A percentile compares a stretch with the other conserved stretches of the same genome.
phyloP scores from a whole-genome alignment of 2,797 vertebrate species.

The Myotis myotis region DNA sequence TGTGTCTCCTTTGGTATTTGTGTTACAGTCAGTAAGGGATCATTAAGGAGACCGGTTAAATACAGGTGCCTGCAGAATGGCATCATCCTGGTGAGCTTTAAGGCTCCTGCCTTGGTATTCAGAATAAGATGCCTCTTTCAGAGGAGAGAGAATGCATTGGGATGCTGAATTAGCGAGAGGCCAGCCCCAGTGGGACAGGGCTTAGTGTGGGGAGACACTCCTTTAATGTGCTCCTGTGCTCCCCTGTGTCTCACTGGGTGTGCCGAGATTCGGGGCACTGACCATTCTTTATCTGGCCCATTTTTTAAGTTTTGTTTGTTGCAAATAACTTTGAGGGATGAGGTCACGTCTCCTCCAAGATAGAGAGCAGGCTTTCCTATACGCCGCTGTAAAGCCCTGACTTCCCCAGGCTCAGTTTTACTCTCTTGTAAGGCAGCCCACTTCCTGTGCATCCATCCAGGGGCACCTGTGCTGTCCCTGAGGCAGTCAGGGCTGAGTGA shows the following conservation, averaged over 20 bases:
- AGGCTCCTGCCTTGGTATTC: not conserved
- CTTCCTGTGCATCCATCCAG: not conserved
- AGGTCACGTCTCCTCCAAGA: not conserved
- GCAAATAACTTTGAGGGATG: slow-evolving; percentile 25
- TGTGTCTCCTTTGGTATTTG: not conserved
- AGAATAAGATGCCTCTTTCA: not conserved
- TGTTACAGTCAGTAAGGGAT: not conserved
- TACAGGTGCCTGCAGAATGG: slow-evolving; percentile 60
- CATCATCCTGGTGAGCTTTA: slow-evolving; percentile 63
- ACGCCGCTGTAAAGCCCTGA: not conserved
- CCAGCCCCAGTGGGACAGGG: not conserved
- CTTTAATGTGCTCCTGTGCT: not conserved
- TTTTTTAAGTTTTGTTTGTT: slow-evolving; percentile 31
- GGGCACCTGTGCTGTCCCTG: not conserved
- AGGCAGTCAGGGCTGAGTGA: not conserved
- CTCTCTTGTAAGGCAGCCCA: not conserved
- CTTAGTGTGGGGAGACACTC: not conserved
- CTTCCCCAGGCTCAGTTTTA: not conserved
- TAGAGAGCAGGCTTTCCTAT: not conserved
- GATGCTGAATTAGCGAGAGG: not conserved
- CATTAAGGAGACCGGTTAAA: slow-evolving; percentile 55
- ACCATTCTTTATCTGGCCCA: not conserved
- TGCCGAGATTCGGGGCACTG: not conserved
- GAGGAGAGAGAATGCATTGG: not conserved
- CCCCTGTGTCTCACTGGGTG: not conserved